phyloP scores from a whole-genome alignment of 1,140 invertebrate species.

The Brachionus plicatilis region DNA sequence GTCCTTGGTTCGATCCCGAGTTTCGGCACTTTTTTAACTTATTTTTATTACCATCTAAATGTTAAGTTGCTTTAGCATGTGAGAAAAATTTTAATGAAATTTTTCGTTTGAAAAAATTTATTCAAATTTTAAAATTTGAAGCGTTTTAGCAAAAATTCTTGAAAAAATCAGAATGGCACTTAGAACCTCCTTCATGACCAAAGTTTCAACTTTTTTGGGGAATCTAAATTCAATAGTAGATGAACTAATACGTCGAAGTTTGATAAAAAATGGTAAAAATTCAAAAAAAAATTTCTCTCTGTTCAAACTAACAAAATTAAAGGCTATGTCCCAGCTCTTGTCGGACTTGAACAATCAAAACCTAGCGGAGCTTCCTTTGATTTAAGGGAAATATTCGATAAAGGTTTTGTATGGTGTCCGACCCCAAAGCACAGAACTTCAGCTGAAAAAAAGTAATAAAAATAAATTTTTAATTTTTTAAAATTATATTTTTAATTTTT shows the following conservation, averaged over 20 bases:
- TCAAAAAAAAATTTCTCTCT: background rate
- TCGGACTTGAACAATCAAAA: background rate
- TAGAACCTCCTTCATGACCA: background rate
- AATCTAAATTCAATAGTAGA: background rate
- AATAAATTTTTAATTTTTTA: background rate
- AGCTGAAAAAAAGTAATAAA: slow-evolving; percentile 31
- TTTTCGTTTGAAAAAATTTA: background rate
- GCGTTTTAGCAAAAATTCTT: background rate
- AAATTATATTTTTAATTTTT: background rate
- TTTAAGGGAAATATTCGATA: slow-evolving; percentile 10
- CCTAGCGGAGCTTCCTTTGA: background rate
- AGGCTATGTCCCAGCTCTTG: background rate
- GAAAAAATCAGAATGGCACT: background rate
- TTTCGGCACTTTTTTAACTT: background rate
- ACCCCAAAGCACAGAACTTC: slow-evolving; percentile 23
- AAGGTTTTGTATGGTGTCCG: slow-evolving; percentile 23
- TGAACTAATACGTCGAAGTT: background rate
- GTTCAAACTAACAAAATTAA: background rate
- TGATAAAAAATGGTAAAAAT: background rate
- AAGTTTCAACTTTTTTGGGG: background rate
- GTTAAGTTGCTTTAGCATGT: background rate
- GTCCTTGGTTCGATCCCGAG: background rate
- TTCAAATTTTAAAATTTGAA: background rate
- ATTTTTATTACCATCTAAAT: background rate
- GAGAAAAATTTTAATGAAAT: background rate